A percentile compares a stretch with the other conserved stretches of the same genome.
phyloP scores from a whole-genome alignment of 2,113 vertebrate genomes.

The Romanogobio albipinnatus region DNA sequence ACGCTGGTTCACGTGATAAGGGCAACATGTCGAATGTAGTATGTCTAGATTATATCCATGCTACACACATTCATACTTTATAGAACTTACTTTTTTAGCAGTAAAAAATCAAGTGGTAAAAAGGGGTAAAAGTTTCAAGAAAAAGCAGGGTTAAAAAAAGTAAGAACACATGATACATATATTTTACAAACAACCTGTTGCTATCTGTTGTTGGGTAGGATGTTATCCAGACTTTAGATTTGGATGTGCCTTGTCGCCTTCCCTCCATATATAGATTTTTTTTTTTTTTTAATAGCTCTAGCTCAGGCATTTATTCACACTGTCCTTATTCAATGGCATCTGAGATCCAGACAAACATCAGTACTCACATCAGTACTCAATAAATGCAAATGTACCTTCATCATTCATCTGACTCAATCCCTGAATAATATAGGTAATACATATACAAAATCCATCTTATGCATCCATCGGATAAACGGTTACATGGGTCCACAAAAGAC shows the following conservation, averaged over 20 bases:
- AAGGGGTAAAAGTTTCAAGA: background rate
- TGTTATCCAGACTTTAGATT: background rate
- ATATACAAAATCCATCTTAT: constrained; percentile 14
- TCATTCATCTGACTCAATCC: constrained; percentile 2
- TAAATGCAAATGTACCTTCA: background rate
- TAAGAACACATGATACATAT: no score
- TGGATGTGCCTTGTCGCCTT: background rate
- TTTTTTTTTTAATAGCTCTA: background rate
- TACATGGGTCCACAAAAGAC: constrained; percentile 34
- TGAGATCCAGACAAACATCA: background rate
- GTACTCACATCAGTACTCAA: background rate
- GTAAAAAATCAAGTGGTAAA: no score
- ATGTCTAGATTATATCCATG: no score
- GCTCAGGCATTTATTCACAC: background rate
- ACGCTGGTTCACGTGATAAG: no score
- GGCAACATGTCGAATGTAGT: no score
- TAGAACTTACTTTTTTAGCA: no score
- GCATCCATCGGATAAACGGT: background rate
- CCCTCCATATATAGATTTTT: background rate
- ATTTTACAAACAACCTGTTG: background rate
- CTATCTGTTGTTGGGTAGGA: no score
- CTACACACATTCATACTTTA: no score
- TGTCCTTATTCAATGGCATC: background rate
- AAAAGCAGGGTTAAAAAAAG: no score
- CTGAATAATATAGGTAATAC: constrained; percentile 1